Evolutionary conservation across 2,888 invertebrate species (phyloP), one percentile per base, ranked within the genome.

Genomic region (Caenorhabditis auriculariae): DNA sequence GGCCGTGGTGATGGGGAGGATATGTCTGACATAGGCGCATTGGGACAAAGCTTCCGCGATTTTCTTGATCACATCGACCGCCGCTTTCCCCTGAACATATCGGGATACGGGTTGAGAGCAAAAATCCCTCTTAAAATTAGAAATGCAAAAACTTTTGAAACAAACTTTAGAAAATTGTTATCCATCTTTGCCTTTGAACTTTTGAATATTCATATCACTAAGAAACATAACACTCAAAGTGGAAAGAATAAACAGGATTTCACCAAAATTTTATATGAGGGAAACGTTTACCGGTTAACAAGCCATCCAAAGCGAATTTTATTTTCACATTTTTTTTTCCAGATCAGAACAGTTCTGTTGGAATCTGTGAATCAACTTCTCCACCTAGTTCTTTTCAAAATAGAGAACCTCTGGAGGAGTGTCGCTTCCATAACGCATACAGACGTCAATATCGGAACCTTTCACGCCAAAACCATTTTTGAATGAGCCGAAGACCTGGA

Each of bases 381-480:
- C n/a, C n/a, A n/a, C n/a, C n/a, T n/a, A n/a, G n/a, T n/a, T n/a
- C n/a, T n/a, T n/a, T n/a, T n/a, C n/a, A n/a, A n/a, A n/a, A n/a
- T n/a, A 47, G 19, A 2, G 9, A 27, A 51, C 55, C 41, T 44
- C 26, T 45, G 49, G 57, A n/a, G 65, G 56, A 15, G 77, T 78
- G 32, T 79, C 60, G 32, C 66, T 79, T 35, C 73, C 76, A 68
- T 87, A 86, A 2, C 85, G 85, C 56, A 87, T 79, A 74, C 87
- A 87, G 28, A 87, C 84, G 74, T 87, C 87, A 53, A 87, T 80
- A 80, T 87, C 87, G 65, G 86, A 86, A 12, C 82, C 76, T 28
- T 78, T 78, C 62, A 86, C 85, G 4, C 87, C 87, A 82, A 87
- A 87, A 3, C 87, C 87, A 81, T 87, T 87, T 67, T 82, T 82